Conservation (phyloP, 2,888 invertebrate species). For the Acanthococcus lagerstroemiae region DNA sequence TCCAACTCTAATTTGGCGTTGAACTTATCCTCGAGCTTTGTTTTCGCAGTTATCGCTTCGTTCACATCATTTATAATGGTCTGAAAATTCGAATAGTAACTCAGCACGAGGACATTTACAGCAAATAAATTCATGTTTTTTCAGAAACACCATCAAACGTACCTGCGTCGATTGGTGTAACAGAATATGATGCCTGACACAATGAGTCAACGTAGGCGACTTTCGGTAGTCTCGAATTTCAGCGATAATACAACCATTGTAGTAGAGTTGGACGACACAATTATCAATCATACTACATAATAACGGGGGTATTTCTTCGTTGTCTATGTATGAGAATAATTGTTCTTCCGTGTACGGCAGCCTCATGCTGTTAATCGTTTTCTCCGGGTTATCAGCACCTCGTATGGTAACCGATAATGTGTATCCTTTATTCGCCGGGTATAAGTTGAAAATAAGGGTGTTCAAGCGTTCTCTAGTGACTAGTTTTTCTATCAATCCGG, state of each 20-base stretch:
- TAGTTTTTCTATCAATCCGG: conserved; percentile 71
- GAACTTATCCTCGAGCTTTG: conserved; percentile 52
- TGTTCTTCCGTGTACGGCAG: conserved; percentile 64
- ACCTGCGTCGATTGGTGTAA: conserved; percentile 81
- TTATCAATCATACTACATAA: conserved; percentile 73
- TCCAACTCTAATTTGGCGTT: conserved; percentile 71
- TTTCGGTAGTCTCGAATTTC: conserved; percentile 76
- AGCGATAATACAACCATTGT: conserved; percentile 83
- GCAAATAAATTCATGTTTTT: neutral
- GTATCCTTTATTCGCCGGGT: conserved; percentile 86
- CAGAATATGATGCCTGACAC: conserved; percentile 77
- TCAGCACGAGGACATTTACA: neutral
- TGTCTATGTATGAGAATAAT: conserved; percentile 75
- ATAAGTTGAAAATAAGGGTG: conserved; percentile 80
- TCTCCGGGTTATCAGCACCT: conserved; percentile 6
- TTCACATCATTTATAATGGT: conserved; percentile 56
- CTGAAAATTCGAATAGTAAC: conserved; percentile 41
- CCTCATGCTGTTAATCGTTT: conserved; percentile 11
- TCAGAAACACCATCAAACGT: conserved; percentile 37
- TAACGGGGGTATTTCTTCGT: conserved; percentile 80
- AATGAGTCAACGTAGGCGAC: conserved; percentile 42
- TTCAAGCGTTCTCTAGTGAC: conserved; percentile 76
- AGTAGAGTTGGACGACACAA: conserved; percentile 74
- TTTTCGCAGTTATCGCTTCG: conserved; percentile 44
- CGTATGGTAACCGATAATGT: conserved; percentile 52